phyloP scores from a whole-genome alignment of 2,888 invertebrate genomes.

The Metacarcinus magister region DNA sequence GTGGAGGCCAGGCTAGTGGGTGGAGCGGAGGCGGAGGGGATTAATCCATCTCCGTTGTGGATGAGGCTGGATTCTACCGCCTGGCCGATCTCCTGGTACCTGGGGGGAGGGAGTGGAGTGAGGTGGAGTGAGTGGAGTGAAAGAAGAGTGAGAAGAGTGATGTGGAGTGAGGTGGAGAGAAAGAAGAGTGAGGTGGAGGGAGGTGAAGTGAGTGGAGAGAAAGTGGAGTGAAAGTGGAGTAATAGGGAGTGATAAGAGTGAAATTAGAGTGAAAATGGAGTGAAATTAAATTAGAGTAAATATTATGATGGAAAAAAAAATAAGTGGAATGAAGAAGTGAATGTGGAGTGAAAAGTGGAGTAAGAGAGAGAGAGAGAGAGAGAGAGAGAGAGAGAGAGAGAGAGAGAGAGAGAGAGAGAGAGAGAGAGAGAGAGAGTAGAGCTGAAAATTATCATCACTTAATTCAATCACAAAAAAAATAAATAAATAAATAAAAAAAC shows the following conservation, averaged over 20 bases:
- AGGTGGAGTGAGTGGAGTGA: neutral
- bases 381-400: no score
- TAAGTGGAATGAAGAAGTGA: no score
- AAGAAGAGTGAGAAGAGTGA: neutral
- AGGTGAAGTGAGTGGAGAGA: neutral
- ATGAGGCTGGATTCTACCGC: constrained; percentile 79
- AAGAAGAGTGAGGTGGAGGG: neutral
- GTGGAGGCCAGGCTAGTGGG: neutral
- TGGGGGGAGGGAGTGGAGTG: constrained; percentile 82
- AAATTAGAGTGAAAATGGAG: no score
- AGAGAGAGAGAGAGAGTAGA: no score
- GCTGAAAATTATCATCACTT: no score
- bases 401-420: no score
- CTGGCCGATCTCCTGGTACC: constrained; percentile 93
- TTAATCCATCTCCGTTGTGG: constrained; percentile 86
- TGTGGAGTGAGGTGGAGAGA: neutral
- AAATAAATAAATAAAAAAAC: neutral
- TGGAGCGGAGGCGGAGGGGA: constrained; percentile 87
- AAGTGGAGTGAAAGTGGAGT: neutral
- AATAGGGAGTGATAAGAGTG: no score
- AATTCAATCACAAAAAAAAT: neutral
- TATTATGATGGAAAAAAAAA: no score
- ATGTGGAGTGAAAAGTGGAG: no score
- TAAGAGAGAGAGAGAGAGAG: no score
- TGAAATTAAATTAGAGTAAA: no score